Evolutionary conservation across 2,113 vertebrate species (phyloP), one percentile per base, ranked within the genome.

Genomic region (Formicarius rufipectus): DNA sequence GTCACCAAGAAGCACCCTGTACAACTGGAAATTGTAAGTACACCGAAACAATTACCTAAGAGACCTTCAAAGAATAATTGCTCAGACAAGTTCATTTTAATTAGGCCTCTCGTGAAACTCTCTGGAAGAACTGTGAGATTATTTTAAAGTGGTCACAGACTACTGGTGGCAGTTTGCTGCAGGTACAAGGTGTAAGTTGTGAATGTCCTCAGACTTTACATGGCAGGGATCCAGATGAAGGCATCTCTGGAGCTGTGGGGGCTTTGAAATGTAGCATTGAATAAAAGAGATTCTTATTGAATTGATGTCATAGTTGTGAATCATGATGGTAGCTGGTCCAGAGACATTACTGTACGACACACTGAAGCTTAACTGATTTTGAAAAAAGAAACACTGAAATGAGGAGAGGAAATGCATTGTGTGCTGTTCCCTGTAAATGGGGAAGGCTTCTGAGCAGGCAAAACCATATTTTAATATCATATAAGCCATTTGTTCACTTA

Each of bases 1-100:
- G 40, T 69, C 27, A 49, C 31, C 0, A 0, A 9, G 52, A 62
- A 75, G 17, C 13, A 4, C 5, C 6, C 42, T 31, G 12, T 63
- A 28, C 27, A 10, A 21, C n/a, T 71, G 42, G 79, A 37, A 69
- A 66, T 7, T 53, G 12, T 47, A 64, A 91, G 27, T 18, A 49
- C 16, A 52, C 18, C n/a, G 50, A 71, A 89, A 4, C 37, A 74
- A 28, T 87, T 64, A 42, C 40, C 30, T 52, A 25, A 44, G 24
- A 84, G 22, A 60, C 40, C 19, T 60, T 47, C 31, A 22, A 1
- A 2, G 40, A 27, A 13, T 55, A 37, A 56, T 39, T 67, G 30
- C 44, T 93, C 30, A 59, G 28, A 18, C 30, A 78, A 62, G 14
- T 27, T 59, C 1, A 39, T 82, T 87, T 63, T 72, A 59, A n/a